Conservation (phyloP, 2,113 vertebrate genomes). For the Ophthalmolycus amberensis region DNA sequence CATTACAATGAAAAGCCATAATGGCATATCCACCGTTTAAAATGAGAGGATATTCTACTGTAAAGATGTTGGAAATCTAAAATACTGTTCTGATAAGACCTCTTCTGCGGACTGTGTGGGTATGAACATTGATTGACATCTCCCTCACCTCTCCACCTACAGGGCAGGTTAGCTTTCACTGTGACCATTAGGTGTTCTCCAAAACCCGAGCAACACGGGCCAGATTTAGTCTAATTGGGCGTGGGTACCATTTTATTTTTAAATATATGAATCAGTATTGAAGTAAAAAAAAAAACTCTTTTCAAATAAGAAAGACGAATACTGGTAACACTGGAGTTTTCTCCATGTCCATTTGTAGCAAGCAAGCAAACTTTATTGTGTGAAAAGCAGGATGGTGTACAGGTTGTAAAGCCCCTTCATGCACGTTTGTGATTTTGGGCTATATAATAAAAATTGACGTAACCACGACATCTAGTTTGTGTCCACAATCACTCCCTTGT, state of each 20-base stretch:
- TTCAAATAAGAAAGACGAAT: too few relatives aligned
- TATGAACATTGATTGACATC: background rate
- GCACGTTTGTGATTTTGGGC: too few relatives aligned
- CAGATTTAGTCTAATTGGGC: background rate
- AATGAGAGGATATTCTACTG: background rate
- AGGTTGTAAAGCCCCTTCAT: too few relatives aligned
- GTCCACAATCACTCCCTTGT: too few relatives aligned
- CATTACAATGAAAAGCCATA: background rate
- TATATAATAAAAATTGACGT: too few relatives aligned
- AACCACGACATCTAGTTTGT: too few relatives aligned
- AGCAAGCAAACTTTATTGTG: too few relatives aligned
- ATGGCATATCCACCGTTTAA: background rate
- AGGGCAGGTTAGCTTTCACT: background rate
- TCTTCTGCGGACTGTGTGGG: background rate
- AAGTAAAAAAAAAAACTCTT: too few relatives aligned
- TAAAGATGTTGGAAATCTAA: background rate
- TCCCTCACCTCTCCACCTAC: background rate
- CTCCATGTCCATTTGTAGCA: too few relatives aligned
- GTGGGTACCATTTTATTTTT: background rate
- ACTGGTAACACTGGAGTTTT: too few relatives aligned
- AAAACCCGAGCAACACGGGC: background rate
- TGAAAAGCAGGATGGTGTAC: too few relatives aligned
- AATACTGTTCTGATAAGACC: background rate
- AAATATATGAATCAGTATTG: background rate
- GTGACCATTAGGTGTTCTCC: background rate